Evolutionary conservation across 2,888 invertebrate genomes (phyloP), one percentile per base, ranked within the genome.

Genomic region (Gymnoscelis rufifasciata): DNA sequence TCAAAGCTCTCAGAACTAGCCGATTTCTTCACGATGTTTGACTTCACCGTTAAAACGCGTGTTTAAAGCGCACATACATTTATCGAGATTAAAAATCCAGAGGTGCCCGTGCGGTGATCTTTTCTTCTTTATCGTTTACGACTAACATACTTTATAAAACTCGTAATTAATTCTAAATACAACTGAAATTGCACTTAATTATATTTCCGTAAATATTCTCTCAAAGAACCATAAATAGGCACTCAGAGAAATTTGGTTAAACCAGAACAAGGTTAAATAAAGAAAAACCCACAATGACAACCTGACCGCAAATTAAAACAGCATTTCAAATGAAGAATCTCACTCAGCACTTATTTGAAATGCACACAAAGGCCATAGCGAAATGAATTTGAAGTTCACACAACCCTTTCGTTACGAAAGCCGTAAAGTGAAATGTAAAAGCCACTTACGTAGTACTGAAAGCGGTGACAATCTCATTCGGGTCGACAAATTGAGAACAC

Each of bases 401-500:
- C 43, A 15, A 29, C 23, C 40, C 40, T 52, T 53, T 51, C 52
- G 54, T 54, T 52, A 49, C 52, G 38, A 42, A 40, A 38, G 40
- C 28, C 48, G 45, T 67, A 78, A 80, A 81, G 76, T 81, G 79
- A 80, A 83, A 82, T 77, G 77, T 79, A 73, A 80, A 79, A 80
- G 82, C 81, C 79, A 82, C 78, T 83, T 80, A 74, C 73, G 74
- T 80, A 78, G 80, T 80, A 74, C 78, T 71, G 78, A 77, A 76
- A 77, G 78, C 80, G 80, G 78, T 71, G 83, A 83, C 86, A 84
- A 82, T 82, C 79, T 83, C 80, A 83, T 84, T 83, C 75, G 61
- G 71, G 62, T 64, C 78, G 83, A 86, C 86, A 86, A 86, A 87
- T 87, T 83, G 83, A 74, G 78, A 79, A 78, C 83, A 80, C 77